Conservation (phyloP, 2,797 vertebrate species). For the Thamnophis elegans region DNA sequence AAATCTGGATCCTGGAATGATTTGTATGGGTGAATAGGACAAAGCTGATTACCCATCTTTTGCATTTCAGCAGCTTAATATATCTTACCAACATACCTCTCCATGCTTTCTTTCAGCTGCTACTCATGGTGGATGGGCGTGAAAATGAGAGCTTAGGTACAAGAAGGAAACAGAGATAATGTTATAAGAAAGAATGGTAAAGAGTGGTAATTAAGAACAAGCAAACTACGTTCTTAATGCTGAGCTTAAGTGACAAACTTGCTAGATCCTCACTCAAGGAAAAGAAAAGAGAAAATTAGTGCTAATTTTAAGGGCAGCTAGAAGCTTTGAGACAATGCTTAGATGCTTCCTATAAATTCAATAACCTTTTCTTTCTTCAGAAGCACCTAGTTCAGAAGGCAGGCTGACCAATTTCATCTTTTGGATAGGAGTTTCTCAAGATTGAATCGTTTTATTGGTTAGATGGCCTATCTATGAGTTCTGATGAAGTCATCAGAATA, state of each 20-base stretch:
- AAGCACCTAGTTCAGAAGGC: not conserved
- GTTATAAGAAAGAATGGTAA: not conserved
- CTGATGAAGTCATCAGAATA: not conserved
- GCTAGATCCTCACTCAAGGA: not conserved
- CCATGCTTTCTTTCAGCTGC: not conserved
- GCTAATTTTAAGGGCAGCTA: not conserved
- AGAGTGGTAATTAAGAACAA: not conserved
- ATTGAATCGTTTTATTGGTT: not conserved
- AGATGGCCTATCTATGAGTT: not conserved
- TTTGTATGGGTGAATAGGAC: not conserved
- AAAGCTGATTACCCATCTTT: not conserved
- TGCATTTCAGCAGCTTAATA: not conserved
- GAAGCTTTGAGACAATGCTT: not conserved
- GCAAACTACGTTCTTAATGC: not conserved
- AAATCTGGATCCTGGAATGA: not conserved
- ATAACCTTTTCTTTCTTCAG: not conserved
- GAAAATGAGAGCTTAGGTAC: not conserved
- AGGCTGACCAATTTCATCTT: not conserved
- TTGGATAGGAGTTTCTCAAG: not conserved
- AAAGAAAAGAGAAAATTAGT: not conserved
- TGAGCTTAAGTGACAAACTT: not conserved
- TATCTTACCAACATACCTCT: not conserved
- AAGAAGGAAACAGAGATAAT: not conserved
- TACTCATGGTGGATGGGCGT: not conserved
- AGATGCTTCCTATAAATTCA: too few species aligned